Evolutionary conservation across 2,888 invertebrate species (phyloP).

Genomic region (Phanerotoma sp.): DNA sequence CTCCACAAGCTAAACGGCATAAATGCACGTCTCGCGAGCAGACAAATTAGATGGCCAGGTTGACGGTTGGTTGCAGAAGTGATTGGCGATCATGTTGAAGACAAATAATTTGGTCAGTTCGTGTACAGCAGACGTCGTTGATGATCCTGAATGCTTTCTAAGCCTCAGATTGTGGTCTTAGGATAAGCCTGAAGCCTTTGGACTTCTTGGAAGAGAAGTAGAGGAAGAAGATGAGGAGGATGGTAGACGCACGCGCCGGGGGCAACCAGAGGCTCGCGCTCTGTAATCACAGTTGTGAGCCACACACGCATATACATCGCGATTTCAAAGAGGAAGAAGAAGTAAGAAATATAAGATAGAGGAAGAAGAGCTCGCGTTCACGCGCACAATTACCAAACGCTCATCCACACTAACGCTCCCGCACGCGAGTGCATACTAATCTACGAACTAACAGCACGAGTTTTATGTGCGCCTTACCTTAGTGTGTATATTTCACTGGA

Average conservation of each 20-base stretch:
- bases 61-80: no score
- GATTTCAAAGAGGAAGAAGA: constrained; percentile 12
- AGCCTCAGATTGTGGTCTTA: not conserved
- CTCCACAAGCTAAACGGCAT: no score
- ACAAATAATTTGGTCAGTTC: no score
- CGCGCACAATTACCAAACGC: constrained; percentile 29
- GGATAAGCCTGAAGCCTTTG: constrained; percentile 16
- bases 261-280: constrained; percentile 55
- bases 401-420: constrained; percentile 28
- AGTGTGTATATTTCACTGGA: not conserved
- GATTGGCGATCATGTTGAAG: no score
- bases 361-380: constrained; percentile 23
- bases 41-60: no score
- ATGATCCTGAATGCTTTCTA: constrained; percentile 5
- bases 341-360: constrained; percentile 1
- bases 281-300: constrained; percentile 55
- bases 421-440: constrained; percentile 46
- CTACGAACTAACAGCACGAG: constrained; percentile 28
- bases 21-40: no score
- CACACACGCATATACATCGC: constrained; percentile 34
- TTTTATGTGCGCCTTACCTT: constrained; percentile 2
- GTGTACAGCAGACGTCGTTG: constrained; percentile 15
- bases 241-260: constrained; percentile 56
- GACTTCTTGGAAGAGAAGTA: constrained; percentile 29
- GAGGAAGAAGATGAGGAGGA: constrained; percentile 35